Evolutionary conservation across 2,888 invertebrate species (phyloP), one percentile per base, ranked within the genome.

Genomic region (Sinopyrophorus schimmeli): DNA sequence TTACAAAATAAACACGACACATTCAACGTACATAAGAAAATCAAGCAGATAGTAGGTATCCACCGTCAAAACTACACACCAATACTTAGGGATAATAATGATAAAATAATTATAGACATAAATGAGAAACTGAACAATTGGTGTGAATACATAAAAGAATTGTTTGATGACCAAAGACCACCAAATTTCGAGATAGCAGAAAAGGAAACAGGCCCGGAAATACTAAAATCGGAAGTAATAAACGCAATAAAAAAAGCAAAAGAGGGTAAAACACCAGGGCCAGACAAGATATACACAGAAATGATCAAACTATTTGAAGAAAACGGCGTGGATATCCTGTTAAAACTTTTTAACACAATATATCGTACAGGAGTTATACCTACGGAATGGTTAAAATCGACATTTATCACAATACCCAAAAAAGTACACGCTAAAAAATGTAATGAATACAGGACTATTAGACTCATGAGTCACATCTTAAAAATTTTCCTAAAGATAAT

Each of bases 71-170:
- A 14, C 3, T n/a, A 27, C 12, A 27, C 11, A 27, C 2, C 27
- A 27, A 27, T 27, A 27, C 3, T 27, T 11, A 6, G 12, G 27
- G 27, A 27, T 11, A 27, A 27, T 12, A 27, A 27, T 27, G 27
- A n/a, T n/a, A n/a, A n/a, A n/a, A n/a, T n/a, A n/a, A n/a, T n/a
- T n/a, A n/a, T n/a, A n/a, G 31, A 31, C 10, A 18, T 16, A 7
- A 31, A 31, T 9, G 31, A 31, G 4, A 16, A 18, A 31, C 18
- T 31, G 17, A 31, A 31, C 6, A 31, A 4, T 7, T 31, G 30
- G 30, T 30, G 15, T 30, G 14, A 30, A 12, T 30, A 30, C 15
- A 30, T 30, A 15, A 12, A 30, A 15, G 14, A 30, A 30, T 9
- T 21, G 14, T 12, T 30, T 12, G 14, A 14, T 14, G 30, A 30